Evolutionary conservation across 2,113 vertebrate species (phyloP).

Genomic region (Isichthys henryi): DNA sequence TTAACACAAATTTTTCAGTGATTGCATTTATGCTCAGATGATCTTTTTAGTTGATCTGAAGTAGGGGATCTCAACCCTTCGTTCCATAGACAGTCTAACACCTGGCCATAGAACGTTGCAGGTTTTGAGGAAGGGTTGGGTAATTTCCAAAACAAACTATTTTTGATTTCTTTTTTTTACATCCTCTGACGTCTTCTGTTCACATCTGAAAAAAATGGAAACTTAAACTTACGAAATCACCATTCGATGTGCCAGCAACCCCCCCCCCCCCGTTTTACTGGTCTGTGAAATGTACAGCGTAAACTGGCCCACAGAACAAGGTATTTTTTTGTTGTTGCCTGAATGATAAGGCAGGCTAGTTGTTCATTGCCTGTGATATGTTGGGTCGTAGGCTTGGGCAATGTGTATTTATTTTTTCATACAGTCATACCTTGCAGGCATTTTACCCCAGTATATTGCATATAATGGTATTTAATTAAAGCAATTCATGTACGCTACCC

Average conservation of each 20-base stretch:
- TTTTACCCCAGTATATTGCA: background rate
- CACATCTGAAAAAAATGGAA: background rate
- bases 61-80: background rate
- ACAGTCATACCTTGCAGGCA: background rate
- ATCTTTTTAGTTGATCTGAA: background rate
- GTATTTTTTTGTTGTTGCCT: background rate
- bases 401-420: background rate
- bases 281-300: background rate
- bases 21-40: background rate
- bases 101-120: background rate
- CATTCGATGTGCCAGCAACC: background rate
- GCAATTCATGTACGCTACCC: background rate
- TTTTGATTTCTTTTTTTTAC: background rate
- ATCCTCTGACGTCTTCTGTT: too few species aligned
- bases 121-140: background rate
- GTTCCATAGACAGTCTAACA: background rate
- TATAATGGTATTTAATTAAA: background rate
- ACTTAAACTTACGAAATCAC: background rate
- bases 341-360: background rate
- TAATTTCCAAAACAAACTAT: background rate
- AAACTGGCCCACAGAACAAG: background rate
- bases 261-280: too few species aligned
- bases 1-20: background rate
- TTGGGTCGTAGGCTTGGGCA: background rate
- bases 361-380: background rate